A percentile compares a stretch with the other conserved stretches of the same genome.
Evolutionary conservation across 2,113 vertebrate genomes (phyloP).

Genomic region (Martes martes): DNA sequence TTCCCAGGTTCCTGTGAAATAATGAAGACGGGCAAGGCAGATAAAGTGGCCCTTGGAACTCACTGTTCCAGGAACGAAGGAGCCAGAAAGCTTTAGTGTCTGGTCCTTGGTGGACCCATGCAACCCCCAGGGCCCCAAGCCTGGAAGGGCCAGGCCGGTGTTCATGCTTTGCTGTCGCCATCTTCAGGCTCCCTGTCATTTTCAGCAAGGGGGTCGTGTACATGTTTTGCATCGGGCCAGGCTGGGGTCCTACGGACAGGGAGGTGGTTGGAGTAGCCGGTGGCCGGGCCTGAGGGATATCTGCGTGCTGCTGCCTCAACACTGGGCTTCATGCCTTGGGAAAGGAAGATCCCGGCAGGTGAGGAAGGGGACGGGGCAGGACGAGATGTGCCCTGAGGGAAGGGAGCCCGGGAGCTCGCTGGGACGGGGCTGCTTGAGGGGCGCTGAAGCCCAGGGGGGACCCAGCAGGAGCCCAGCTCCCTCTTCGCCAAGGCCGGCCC

Average conservation of each 20-base stretch:
- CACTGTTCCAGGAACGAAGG: background rate
- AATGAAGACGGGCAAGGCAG: background rate
- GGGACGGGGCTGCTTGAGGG: background rate
- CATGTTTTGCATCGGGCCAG: background rate
- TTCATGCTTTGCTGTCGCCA: background rate
- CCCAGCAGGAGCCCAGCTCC: background rate
- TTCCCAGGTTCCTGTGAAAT: background rate
- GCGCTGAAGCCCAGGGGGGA: background rate
- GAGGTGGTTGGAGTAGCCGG: background rate
- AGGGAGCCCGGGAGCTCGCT: background rate
- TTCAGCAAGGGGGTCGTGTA: background rate
- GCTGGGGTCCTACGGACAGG: background rate
- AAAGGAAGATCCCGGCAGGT: background rate
- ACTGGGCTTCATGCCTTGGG: background rate
- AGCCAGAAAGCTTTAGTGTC: background rate
- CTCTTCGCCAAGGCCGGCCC: background rate
- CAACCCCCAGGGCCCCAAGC: background rate
- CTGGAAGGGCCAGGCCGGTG: background rate
- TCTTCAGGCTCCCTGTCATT: background rate
- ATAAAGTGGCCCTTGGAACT: background rate
- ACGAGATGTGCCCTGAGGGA: background rate
- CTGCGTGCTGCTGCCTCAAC: background rate
- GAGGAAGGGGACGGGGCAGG: background rate
- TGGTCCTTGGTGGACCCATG: background rate
- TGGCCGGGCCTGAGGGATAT: background rate